These are phyloP conservation scores for Butastur rufipennis DNA, from an alignment of 2,113 vertebrate genomes.

Conservation along the genomic window DNA sequence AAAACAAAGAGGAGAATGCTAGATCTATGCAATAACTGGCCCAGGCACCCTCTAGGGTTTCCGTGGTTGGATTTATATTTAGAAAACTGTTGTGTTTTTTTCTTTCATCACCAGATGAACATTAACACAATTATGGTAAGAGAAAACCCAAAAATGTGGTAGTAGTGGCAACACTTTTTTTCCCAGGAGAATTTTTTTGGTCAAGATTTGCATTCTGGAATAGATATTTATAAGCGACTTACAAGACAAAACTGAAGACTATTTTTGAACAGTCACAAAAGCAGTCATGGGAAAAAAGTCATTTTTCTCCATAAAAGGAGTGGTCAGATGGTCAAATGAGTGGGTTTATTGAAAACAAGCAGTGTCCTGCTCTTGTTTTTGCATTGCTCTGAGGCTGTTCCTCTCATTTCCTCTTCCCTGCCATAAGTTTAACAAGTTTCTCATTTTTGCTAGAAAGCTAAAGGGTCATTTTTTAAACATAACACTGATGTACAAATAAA, in stretches of 20 bases:
- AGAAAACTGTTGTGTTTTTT: background rate
- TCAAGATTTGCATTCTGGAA: background rate
- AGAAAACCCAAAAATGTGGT: background rate
- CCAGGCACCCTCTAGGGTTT: background rate
- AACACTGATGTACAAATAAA: background rate
- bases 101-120: background rate
- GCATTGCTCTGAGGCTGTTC: background rate
- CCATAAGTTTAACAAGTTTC: background rate
- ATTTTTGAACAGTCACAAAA: conserved; percentile 9
- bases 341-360: conserved; percentile 49
- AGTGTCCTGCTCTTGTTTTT: background rate
- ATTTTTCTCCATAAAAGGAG: conserved; percentile 53
- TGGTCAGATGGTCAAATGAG: conserved; percentile 4
- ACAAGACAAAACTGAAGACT: background rate
- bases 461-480: background rate
- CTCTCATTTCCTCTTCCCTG: background rate
- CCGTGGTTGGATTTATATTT: background rate
- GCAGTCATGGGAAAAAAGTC: conserved; percentile 42
- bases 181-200: background rate
- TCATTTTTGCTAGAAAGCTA: background rate
- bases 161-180: background rate
- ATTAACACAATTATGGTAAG: background rate
- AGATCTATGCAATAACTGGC: background rate
- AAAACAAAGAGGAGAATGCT: background rate
- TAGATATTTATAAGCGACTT: background rate